Percentiles rank a stretch among this genome's conserved stretches.
Evolutionary conservation across 2,888 invertebrate genomes (phyloP).

Genomic region (Stenurella melanura): DNA sequence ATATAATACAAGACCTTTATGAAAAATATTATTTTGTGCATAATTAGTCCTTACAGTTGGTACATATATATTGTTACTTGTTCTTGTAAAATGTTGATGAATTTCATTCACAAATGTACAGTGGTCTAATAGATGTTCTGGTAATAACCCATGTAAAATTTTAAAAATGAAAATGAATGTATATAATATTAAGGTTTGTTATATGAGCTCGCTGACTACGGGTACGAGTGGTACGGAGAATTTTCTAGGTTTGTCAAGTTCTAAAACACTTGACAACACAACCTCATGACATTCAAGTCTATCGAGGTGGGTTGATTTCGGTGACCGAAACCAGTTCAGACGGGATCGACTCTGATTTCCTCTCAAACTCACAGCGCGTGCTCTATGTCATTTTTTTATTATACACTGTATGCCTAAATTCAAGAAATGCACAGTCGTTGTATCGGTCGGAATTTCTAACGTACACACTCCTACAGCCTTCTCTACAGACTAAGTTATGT

Average conservation of each 20-base stretch:
- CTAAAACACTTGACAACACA: slow-evolving; percentile 98
- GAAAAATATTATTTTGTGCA: too few relatives aligned
- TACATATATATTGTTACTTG: too few relatives aligned
- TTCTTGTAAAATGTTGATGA: too few relatives aligned
- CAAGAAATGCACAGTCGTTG: slow-evolving; percentile 88
- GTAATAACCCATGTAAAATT: too few relatives aligned
- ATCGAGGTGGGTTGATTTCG: slow-evolving; percentile 89
- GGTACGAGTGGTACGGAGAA: slow-evolving; percentile 84
- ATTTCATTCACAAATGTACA: too few relatives aligned
- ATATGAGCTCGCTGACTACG: slow-evolving; percentile 93
- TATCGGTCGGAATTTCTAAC: slow-evolving; percentile 83
- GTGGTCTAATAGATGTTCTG: too few relatives aligned
- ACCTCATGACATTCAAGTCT: slow-evolving; percentile 93
- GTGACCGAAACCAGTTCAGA: slow-evolving; percentile 91
- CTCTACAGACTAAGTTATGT: slow-evolving; percentile 95
- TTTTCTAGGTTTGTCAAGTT: slow-evolving; percentile 80
- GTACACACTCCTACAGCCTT: slow-evolving; percentile 95
- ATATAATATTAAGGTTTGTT: too few relatives aligned
- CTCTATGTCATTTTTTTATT: slow-evolving; percentile 94
- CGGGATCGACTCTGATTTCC: slow-evolving; percentile 93
- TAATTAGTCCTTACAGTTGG: too few relatives aligned
- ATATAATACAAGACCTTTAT: too few relatives aligned
- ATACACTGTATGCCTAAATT: slow-evolving; percentile 98
- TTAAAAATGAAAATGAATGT: too few relatives aligned
- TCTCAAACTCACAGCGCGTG: slow-evolving; percentile 87